A percentile compares a stretch with the other conserved stretches of the same genome.
These are phyloP conservation scores for Danio choprae DNA, from an alignment of 2,797 vertebrate genomes.

Conservation along the genomic window DNA sequence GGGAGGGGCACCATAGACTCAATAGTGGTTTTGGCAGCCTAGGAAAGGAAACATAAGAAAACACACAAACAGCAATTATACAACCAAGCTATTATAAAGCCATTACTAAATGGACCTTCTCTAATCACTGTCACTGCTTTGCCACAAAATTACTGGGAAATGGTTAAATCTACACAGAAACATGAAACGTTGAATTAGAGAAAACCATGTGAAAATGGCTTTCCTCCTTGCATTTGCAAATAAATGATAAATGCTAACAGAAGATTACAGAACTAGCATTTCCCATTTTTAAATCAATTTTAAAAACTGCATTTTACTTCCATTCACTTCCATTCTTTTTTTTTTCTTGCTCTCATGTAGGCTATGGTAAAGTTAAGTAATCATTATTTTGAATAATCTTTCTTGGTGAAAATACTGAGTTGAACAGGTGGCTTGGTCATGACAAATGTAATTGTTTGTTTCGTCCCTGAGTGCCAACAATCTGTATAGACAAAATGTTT, in stretches of 20 bases:
- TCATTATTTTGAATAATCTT: not conserved
- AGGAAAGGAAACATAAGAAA: conserved; percentile 30
- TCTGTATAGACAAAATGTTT: not conserved
- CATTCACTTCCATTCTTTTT: not conserved
- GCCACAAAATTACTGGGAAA: conserved; percentile 4
- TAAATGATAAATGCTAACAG: not conserved
- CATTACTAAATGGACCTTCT: conserved; percentile 27
- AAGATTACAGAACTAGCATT: not conserved
- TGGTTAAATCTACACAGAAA: conserved; percentile 2
- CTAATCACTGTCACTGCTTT: conserved; percentile 13
- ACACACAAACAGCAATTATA: conserved; percentile 37
- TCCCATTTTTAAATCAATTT: too few relatives aligned
- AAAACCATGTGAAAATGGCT: not conserved
- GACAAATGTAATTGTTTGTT: not conserved
- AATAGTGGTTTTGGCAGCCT: conserved; percentile 39
- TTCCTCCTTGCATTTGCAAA: not conserved
- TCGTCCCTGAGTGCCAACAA: not conserved
- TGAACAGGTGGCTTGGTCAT: not conserved
- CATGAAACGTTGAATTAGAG: not conserved
- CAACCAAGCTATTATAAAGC: conserved; percentile 28
- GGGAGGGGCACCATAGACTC: conserved; percentile 6
- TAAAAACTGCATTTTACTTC: too few relatives aligned
- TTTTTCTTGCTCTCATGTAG: not conserved
- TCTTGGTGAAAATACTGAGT: not conserved
- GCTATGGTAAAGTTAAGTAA: not conserved